Evolutionary conservation across 2,797 vertebrate genomes (phyloP).

Genomic region (Arnoldichthys spilopterus): DNA sequence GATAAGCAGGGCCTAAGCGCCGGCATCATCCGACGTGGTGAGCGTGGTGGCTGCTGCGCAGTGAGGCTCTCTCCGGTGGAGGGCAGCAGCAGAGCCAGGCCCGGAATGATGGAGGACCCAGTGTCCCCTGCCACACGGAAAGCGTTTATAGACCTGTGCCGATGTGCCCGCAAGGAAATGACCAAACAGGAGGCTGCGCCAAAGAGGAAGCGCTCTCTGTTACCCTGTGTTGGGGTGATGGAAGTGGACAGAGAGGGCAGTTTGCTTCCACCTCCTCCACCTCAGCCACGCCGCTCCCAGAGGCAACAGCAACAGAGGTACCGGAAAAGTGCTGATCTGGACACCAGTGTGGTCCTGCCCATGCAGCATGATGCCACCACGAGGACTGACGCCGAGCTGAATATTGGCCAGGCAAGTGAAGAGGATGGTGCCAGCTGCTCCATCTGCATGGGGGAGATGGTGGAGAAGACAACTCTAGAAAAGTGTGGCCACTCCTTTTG

Average conservation of each 20-base stretch:
- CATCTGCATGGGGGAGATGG: conserved; percentile 93
- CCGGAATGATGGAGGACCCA: conserved; percentile 75
- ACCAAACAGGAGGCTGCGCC: conserved; percentile 89
- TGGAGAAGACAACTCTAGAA: conserved; percentile 89
- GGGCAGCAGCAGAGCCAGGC: conserved; percentile 72
- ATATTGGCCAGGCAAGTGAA: conserved; percentile 72
- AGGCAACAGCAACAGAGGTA: conserved; percentile 82
- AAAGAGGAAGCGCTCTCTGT: conserved; percentile 84
- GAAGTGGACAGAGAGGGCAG: conserved; percentile 80
- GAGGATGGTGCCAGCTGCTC: conserved; percentile 84
- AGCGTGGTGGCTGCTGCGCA: conserved; percentile 91
- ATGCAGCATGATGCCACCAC: conserved; percentile 76
- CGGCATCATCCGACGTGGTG: conserved; percentile 87
- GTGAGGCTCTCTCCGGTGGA: conserved; percentile 87
- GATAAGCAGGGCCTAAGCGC: conserved; percentile 90
- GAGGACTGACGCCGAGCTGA: conserved; percentile 69
- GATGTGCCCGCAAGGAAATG: conserved; percentile 89
- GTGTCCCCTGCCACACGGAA: conserved; percentile 83
- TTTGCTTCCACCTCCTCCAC: conserved; percentile 73
- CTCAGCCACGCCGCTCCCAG: conserved; percentile 80
- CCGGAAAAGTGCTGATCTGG: conserved; percentile 81
- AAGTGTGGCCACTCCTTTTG: conserved; percentile 93
- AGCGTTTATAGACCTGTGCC: conserved; percentile 91
- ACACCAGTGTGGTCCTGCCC: conserved; percentile 70
- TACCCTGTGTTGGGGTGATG: conserved; percentile 83